Conservation (phyloP, 2,113 vertebrate species). For the Protobothrops flavoviridis region DNA sequence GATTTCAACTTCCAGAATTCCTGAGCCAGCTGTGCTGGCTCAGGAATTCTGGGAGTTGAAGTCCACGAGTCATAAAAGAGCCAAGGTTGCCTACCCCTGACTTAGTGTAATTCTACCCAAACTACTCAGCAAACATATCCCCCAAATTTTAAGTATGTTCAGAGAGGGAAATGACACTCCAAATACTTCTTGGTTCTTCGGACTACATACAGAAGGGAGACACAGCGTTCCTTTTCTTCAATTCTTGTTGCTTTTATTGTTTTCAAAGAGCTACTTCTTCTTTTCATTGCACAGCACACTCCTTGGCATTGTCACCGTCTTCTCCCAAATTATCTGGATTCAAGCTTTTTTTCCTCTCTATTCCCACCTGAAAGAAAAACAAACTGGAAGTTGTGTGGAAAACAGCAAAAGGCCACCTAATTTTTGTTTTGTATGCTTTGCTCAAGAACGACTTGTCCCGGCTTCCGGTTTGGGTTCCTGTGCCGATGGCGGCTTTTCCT, state of each 20-base stretch:
- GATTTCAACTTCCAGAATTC: too few species aligned
- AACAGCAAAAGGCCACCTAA: not conserved
- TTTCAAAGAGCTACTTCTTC: constrained; percentile 10
- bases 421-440: constrained; percentile 3
- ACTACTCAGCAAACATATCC: constrained; percentile 28
- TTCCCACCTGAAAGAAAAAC: constrained; percentile 77
- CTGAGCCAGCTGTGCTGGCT: too few species aligned
- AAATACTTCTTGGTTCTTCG: constrained; percentile 41
- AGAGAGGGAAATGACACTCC: not conserved
- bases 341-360: constrained; percentile 79
- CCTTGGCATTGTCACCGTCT: constrained; percentile 67
- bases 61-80: too few species aligned
- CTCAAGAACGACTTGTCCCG: not conserved
- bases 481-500: too few species aligned
- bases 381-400: constrained; percentile 2
- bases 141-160: not conserved
- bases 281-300: constrained; percentile 78
- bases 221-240: constrained; percentile 21
- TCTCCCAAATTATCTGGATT: constrained; percentile 67
- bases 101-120: constrained; percentile 17
- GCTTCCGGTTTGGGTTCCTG: too few species aligned
- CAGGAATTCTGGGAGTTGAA: too few species aligned
- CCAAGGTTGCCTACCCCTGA: too few species aligned
- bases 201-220: constrained; percentile 28
- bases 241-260: not conserved